Evolutionary conservation across 2,888 invertebrate genomes (phyloP).

Genomic region (Melikaiella ostensackeni): DNA sequence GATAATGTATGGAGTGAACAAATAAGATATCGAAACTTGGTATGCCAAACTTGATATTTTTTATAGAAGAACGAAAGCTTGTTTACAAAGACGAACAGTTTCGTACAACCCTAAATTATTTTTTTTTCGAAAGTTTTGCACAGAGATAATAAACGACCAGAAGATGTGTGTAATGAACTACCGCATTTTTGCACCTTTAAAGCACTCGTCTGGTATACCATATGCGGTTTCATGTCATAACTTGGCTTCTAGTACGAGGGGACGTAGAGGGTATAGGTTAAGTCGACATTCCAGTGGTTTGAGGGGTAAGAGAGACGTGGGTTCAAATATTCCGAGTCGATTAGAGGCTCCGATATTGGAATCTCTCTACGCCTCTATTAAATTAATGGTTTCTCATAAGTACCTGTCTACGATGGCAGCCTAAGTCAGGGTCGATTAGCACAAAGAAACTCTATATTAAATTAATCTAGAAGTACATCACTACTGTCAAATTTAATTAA

Average conservation of each 20-base stretch:
- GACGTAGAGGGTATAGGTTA: conserved; percentile 15
- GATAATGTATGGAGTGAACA: no score
- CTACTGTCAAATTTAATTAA: not conserved
- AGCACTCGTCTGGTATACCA: conserved; percentile 32
- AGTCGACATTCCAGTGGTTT: conserved; percentile 35
- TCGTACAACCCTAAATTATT: not conserved
- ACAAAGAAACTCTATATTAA: conserved; percentile 2
- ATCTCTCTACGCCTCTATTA: conserved; percentile 63
- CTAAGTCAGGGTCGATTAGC: conserved; percentile 4
- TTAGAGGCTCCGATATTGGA: conserved; percentile 69
- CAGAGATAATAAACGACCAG: conserved; percentile 14
- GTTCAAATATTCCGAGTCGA: conserved; percentile 60
- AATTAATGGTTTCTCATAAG: conserved; percentile 67
- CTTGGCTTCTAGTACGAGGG: conserved; percentile 37
- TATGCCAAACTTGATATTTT: not conserved
- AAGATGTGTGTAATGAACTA: conserved; percentile 10
- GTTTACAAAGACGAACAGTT: not conserved
- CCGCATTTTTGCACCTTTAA: conserved; percentile 33
- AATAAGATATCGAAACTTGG: no score
- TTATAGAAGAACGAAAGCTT: not conserved
- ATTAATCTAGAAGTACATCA: not conserved
- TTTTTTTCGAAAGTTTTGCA: not conserved
- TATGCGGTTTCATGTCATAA: conserved; percentile 38
- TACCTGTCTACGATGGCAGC: conserved; percentile 42
- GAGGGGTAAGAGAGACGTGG: conserved; percentile 32